Evolutionary conservation across 2,113 vertebrate genomes (phyloP).

Genomic region (Corynorhinus townsendii): DNA sequence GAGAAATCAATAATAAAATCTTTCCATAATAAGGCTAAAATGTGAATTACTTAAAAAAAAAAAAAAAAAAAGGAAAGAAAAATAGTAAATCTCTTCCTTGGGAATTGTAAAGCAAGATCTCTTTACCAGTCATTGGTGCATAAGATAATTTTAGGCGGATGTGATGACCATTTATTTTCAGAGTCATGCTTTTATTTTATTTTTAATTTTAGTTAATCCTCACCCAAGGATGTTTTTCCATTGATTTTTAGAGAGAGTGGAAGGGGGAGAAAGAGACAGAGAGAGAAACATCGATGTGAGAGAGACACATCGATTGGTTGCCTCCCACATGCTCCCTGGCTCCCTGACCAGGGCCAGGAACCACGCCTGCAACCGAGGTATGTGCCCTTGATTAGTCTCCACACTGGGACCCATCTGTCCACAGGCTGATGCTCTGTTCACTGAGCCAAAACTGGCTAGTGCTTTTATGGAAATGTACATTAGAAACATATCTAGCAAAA

Average conservation of each 20-base stretch:
- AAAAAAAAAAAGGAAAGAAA: background rate
- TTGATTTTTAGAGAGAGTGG: too few relatives aligned
- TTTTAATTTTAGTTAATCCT: too few relatives aligned
- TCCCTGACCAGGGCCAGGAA: too few relatives aligned
- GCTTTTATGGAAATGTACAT: background rate
- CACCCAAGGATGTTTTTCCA: too few relatives aligned
- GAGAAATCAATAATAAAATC: background rate
- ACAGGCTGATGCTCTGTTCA: too few relatives aligned
- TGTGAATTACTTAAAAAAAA: background rate
- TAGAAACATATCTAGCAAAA: conserved; percentile 15
- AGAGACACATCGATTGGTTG: too few relatives aligned
- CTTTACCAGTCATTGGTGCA: background rate
- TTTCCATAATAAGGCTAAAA: background rate
- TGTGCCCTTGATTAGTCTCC: too few relatives aligned
- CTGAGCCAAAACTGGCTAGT: background rate
- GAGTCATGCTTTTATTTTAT: background rate
- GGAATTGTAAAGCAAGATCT: background rate
- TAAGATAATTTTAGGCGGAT: background rate
- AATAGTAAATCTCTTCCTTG: background rate
- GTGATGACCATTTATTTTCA: background rate
- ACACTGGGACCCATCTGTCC: too few relatives aligned
- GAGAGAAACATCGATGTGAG: too few relatives aligned
- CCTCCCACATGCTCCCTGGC: too few relatives aligned
- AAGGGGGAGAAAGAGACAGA: too few relatives aligned
- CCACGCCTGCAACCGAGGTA: too few relatives aligned